phyloP scores from a whole-genome alignment of 2,113 vertebrate species.

The Kobus ellipsiprymnus region DNA sequence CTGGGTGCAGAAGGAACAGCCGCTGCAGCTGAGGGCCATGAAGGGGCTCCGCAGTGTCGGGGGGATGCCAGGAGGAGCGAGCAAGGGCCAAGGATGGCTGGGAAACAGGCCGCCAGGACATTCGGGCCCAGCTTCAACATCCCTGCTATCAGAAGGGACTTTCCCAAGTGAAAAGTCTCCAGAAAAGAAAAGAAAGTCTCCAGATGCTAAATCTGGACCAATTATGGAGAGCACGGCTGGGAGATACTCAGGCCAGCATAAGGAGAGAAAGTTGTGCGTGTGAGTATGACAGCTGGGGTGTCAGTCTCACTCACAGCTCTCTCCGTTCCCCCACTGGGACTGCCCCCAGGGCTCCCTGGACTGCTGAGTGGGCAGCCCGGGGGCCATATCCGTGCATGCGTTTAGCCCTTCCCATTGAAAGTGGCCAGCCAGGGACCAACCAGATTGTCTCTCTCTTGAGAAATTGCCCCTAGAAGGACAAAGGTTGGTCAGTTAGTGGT shows the following conservation, averaged over 20 bases:
- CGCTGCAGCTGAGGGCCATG: rapidly evolving
- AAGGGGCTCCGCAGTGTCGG: background rate
- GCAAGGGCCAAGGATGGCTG: background rate
- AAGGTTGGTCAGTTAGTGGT: background rate
- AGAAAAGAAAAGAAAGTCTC: background rate
- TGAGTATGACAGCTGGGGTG: rapidly evolving
- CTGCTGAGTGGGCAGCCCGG: background rate
- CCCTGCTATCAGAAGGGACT: background rate
- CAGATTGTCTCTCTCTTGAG: background rate
- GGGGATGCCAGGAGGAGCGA: background rate
- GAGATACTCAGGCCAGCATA: background rate
- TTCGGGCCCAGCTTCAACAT: background rate
- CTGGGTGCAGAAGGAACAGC: background rate
- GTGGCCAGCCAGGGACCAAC: background rate
- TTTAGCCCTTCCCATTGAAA: background rate
- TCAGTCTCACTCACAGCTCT: background rate
- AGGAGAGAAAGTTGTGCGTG: rapidly evolving
- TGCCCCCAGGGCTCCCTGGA: background rate
- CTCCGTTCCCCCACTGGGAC: background rate
- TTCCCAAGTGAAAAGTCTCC: background rate
- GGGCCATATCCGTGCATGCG: rapidly evolving
- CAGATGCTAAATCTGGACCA: background rate
- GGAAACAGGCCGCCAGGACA: background rate
- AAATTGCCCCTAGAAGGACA: background rate
- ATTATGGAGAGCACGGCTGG: rapidly evolving